Percentiles rank a stretch among this genome's conserved stretches.
phyloP scores from a whole-genome alignment of 2,113 vertebrate genomes.

The Diglossa brunneiventris region DNA sequence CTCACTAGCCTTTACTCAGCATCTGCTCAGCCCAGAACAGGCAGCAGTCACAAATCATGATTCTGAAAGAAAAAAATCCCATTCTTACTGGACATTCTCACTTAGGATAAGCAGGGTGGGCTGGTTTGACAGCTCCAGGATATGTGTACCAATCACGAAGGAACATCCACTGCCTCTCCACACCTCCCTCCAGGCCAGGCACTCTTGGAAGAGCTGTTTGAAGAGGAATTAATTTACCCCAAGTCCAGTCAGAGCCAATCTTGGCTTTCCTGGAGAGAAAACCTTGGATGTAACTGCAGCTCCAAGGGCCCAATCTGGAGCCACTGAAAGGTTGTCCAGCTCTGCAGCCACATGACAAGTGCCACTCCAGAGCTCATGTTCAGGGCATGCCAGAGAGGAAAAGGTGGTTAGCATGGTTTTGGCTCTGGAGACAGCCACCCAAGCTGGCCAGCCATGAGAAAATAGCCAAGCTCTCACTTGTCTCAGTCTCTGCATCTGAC shows the following conservation, averaged over 20 bases:
- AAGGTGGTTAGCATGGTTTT: not conserved
- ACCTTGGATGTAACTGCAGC: not conserved
- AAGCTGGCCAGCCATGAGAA: not conserved
- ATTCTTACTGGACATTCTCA: not conserved
- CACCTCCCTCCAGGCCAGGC: not conserved
- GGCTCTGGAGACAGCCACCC: not conserved
- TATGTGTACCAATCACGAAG: accelerated
- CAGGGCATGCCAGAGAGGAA: not conserved
- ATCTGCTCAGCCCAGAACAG: not conserved
- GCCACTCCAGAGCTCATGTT: not conserved
- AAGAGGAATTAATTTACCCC: not conserved
- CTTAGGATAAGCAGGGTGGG: not conserved
- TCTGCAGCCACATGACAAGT: not conserved
- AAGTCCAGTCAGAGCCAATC: not conserved
- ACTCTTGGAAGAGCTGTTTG: not conserved
- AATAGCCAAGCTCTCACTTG: not conserved
- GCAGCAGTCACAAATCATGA: not conserved
- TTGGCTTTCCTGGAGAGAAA: not conserved
- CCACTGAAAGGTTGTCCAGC: not conserved
- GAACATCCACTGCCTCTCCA: not conserved
- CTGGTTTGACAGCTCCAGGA: not conserved
- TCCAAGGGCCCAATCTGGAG: not conserved
- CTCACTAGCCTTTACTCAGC: not conserved
- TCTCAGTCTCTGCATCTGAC: not conserved
- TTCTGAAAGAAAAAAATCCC: not conserved